Evolutionary conservation across 1,140 invertebrate species (phyloP).

Genomic region (Bemisia tabaci): DNA sequence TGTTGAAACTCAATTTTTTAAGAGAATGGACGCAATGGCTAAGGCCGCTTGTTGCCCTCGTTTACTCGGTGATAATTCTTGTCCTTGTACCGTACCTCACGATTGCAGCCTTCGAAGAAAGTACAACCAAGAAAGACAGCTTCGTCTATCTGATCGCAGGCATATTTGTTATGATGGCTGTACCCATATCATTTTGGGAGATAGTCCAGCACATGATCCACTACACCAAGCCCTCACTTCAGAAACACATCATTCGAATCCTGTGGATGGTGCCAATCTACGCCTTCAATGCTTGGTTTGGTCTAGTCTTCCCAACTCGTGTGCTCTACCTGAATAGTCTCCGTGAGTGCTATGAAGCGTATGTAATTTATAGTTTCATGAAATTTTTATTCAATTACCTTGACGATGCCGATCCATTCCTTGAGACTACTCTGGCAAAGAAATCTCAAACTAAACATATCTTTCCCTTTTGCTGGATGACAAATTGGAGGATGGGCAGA

Average conservation of each 20-base stretch:
- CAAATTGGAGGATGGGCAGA: constrained; percentile 73
- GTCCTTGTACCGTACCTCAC: background rate
- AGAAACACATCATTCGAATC: constrained; percentile 91
- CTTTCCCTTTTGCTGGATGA: constrained; percentile 70
- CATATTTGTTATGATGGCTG: constrained; percentile 73
- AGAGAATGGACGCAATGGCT: background rate
- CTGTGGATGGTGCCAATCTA: constrained; percentile 98
- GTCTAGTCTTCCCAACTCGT: constrained; percentile 61
- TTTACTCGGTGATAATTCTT: background rate
- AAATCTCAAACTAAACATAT: constrained; percentile 74
- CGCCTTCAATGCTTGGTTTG: constrained; percentile 82
- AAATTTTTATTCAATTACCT: constrained; percentile 84
- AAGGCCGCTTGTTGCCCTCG: background rate
- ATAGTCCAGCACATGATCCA: constrained; percentile 88
- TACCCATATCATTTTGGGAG: constrained; percentile 88
- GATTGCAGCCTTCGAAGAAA: background rate
- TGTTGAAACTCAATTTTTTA: background rate
- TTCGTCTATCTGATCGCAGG: constrained; percentile 54
- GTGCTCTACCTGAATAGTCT: constrained; percentile 85
- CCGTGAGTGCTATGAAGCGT: constrained; percentile 90
- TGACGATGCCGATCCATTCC: constrained; percentile 57
- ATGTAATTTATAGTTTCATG: constrained; percentile 98
- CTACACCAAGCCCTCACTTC: constrained; percentile 82
- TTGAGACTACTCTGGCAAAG: constrained; percentile 65
- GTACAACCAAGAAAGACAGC: background rate